Percentiles rank a stretch among this genome's conserved stretches.
Conservation (phyloP, 2,113 vertebrate genomes). For the Hylia prasina region DNA sequence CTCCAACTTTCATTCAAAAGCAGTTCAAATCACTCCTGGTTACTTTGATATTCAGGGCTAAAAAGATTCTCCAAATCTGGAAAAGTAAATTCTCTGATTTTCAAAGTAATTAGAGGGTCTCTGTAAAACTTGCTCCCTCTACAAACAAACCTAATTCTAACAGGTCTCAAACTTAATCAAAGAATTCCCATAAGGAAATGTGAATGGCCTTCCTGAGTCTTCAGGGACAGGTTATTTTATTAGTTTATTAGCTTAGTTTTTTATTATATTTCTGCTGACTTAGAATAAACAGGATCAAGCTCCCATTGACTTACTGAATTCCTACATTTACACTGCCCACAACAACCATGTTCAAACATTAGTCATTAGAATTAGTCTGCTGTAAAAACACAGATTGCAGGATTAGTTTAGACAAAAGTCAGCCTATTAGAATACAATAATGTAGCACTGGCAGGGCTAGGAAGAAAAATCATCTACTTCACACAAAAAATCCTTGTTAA, state of each 20-base stretch:
- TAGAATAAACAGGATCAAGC: background rate
- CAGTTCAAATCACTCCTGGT: background rate
- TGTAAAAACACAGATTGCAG: conserved; percentile 11
- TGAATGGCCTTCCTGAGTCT: background rate
- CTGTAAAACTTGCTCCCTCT: background rate
- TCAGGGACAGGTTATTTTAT: background rate
- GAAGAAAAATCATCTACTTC: conserved; percentile 12
- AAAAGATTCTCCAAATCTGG: background rate
- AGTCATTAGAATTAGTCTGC: background rate
- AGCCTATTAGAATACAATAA: background rate
- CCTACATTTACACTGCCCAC: background rate
- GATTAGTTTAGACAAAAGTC: background rate
- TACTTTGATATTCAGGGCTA: background rate
- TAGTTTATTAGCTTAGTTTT: background rate
- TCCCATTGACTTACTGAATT: background rate
- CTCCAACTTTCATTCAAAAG: background rate
- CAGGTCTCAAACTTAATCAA: background rate
- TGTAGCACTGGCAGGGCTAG: background rate
- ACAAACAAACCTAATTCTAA: background rate
- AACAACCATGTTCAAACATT: background rate
- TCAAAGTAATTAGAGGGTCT: background rate
- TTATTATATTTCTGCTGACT: background rate
- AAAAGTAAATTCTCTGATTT: background rate
- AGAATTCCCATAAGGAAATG: background rate
- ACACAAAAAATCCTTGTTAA: conserved; percentile 13